Conservation (phyloP, 1,140 invertebrate genomes). For the Drosophila erecta region DNA sequence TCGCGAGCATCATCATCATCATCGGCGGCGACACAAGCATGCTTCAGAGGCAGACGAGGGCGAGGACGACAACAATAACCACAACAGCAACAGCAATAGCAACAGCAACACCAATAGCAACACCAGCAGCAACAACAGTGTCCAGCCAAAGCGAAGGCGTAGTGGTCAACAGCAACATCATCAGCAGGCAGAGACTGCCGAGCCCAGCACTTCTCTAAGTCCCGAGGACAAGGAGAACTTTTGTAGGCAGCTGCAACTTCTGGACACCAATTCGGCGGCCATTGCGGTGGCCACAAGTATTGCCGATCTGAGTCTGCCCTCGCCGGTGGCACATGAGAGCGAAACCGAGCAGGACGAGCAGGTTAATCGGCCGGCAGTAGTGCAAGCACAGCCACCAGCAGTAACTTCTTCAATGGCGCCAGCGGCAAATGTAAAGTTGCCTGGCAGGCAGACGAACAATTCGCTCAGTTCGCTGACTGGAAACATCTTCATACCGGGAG, state of each 20-base stretch:
- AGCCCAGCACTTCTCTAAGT: conserved; percentile 61
- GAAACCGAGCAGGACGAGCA: conserved; percentile 34
- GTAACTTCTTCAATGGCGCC: conserved; percentile 70
- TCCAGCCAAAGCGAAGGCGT: conserved; percentile 20
- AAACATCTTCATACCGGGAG: conserved; percentile 89
- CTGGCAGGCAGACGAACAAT: conserved; percentile 94
- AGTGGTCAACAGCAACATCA: conserved; percentile 43
- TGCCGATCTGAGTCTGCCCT: conserved; percentile 66
- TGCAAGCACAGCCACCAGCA: conserved; percentile 19
- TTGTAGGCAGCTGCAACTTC: conserved; percentile 69
- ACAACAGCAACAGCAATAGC: conserved; percentile 45
- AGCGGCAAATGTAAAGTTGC: conserved; percentile 85
- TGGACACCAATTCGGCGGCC: conserved; percentile 71
- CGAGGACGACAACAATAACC: conserved; percentile 48
- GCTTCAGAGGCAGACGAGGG: conserved; percentile 61
- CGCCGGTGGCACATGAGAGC: conserved; percentile 65
- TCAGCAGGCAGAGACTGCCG: conserved; percentile 20
- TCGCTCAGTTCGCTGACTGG: conserved; percentile 93
- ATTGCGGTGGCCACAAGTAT: conserved; percentile 76
- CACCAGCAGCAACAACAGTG: conserved; percentile 37
- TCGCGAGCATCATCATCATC: conserved; percentile 65
- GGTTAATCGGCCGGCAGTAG: conserved; percentile 25
- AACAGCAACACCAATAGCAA: conserved; percentile 31
- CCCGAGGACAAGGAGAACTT: conserved; percentile 84
- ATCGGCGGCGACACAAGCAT: conserved; percentile 79